Evolutionary conservation across 2,797 vertebrate species (phyloP).

Genomic region (Otus scops): DNA sequence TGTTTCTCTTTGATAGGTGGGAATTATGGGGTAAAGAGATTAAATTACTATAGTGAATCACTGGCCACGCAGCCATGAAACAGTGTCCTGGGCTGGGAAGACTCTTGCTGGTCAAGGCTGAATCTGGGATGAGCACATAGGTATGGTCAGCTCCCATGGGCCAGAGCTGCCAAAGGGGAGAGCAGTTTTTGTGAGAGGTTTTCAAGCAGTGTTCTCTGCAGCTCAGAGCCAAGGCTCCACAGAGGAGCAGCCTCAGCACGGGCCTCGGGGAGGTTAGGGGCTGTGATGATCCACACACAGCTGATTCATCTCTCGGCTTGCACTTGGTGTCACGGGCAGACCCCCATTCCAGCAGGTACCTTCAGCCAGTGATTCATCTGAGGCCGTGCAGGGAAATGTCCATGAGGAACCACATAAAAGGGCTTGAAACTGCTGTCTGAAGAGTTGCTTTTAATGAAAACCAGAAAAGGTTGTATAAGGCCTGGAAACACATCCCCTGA

Average conservation of each 20-base stretch:
- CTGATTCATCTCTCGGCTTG: background rate
- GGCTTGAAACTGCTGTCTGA: background rate
- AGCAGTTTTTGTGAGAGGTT: background rate
- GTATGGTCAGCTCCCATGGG: accelerated
- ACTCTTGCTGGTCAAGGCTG: background rate
- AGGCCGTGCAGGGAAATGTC: background rate
- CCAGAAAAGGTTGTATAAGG: background rate
- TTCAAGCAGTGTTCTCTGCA: background rate
- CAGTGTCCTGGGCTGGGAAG: background rate
- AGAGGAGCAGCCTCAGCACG: background rate
- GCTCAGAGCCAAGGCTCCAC: background rate
- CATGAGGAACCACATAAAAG: background rate
- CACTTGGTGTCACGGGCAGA: background rate
- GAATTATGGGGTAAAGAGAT: background rate
- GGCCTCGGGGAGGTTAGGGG: background rate
- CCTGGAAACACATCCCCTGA: background rate
- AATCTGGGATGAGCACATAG: background rate
- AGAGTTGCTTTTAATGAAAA: background rate
- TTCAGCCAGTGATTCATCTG: background rate
- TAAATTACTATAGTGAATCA: background rate
- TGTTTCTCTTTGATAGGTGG: background rate
- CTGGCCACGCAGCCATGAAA: background rate
- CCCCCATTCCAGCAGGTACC: background rate
- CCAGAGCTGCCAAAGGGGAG: background rate
- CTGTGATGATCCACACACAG: background rate